Evolutionary conservation across 1,140 invertebrate genomes (phyloP).

Genomic region (Drosophila pseudoobscura): DNA sequence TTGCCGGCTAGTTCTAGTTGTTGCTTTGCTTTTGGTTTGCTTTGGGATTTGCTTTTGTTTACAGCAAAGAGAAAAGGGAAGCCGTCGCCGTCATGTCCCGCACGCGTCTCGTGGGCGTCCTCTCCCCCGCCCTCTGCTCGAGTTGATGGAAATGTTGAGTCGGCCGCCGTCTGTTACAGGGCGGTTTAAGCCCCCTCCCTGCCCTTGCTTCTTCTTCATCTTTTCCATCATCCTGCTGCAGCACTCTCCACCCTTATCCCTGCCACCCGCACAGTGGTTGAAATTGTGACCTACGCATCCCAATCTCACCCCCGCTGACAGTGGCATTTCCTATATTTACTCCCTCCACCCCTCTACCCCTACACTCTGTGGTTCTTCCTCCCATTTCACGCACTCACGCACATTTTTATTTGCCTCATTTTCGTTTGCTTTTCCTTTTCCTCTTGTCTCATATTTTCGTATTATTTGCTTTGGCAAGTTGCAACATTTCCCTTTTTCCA

Average conservation of each 20-base stretch:
- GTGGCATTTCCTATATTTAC: slow-evolving; percentile 18
- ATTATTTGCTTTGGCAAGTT: slow-evolving; percentile 59
- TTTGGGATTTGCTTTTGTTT: slow-evolving; percentile 26
- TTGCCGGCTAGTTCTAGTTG: slow-evolving; percentile 57
- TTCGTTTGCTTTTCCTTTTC: slow-evolving; percentile 34
- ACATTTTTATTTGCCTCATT: slow-evolving; percentile 54
- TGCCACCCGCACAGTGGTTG: slow-evolving; percentile 61
- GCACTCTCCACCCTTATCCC: slow-evolving; percentile 22
- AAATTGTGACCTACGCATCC: slow-evolving; percentile 54
- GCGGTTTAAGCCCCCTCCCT: slow-evolving; percentile 30
- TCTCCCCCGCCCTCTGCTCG: neutral
- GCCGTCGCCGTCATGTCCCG: neutral
- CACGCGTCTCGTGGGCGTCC: too few relatives aligned
- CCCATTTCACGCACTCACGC: slow-evolving; percentile 45
- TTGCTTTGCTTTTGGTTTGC: slow-evolving; percentile 40
- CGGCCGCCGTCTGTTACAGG: slow-evolving; percentile 25
- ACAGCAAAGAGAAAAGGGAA: slow-evolving; percentile 18
- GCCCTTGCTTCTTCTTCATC: slow-evolving; percentile 6
- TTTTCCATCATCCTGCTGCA: slow-evolving; percentile 27
- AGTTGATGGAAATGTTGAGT: slow-evolving; percentile 35
- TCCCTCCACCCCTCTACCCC: neutral
- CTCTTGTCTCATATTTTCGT: slow-evolving; percentile 36
- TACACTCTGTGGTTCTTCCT: slow-evolving; percentile 26
- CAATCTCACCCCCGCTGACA: slow-evolving; percentile 42
- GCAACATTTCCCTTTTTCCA: slow-evolving; percentile 46